Base-by-base conservation (phyloP, 2,888 invertebrate genomes). In the Laothoe populi region DNA sequence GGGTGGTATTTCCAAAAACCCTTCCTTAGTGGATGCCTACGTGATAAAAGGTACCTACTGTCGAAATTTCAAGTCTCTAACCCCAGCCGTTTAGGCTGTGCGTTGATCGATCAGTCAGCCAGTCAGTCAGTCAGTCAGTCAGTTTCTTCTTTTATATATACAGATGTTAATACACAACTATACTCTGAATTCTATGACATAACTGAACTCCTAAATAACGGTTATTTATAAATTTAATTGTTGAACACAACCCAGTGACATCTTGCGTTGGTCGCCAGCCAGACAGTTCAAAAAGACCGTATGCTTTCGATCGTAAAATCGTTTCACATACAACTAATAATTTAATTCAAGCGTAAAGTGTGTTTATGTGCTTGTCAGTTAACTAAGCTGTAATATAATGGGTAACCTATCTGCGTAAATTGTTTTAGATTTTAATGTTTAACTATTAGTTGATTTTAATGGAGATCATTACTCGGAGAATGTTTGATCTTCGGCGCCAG, bases 191-290 rank as follows among this genome's bases (percentile, higher is more conserved):
- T 7, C 26, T 16, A 31, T 19, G 35, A 35, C 1, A 13, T 11
- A 19, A 21, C 10, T 2, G 2, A 16, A 19, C 10, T 35, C 11
- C 10, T 53, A 53, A 53, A 53, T 31, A 53, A 31, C 11, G 2
- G 19, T 53, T 53, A 53, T 53, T 53, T 35, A 53, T 53, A 53
- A 1, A 31, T 53, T 35, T 53, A 35, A 53, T 16, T 53, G 53
- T 53, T 19, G 8, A 19, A 19, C 31, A 26, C 11, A 19, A 35
- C 53, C 53, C 53, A 35, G 4, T 53, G 53, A 35, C 35, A 35
- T 19, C 11, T 19, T 16, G 16, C 1, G 53, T 35, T 35, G 53
- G 53, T 53, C 31, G 31, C 0, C 10, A 10, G 53, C 35, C 53
- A 53, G 53, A 35, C 53, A 35, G 31, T 46, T 23, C 23, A 53